Conservation (phyloP, 2,888 invertebrate genomes). For the Octonoba sinensis region DNA sequence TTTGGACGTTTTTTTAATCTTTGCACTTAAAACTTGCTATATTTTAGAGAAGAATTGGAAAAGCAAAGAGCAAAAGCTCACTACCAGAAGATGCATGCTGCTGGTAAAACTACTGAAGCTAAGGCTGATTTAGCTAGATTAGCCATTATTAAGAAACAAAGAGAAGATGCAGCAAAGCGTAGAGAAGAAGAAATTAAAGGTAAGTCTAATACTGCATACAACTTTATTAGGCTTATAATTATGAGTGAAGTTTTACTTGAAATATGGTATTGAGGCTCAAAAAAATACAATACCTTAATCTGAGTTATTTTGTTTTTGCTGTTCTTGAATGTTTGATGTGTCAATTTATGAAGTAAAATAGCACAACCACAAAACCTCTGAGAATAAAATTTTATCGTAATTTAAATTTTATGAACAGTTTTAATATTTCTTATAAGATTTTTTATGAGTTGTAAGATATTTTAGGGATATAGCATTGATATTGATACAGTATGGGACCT, state of each 20-base stretch:
- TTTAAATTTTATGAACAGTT: too few species aligned
- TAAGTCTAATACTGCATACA: background rate
- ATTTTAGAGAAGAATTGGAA: conserved; percentile 86
- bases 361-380: too few species aligned
- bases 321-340: too few species aligned
- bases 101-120: conserved; percentile 94
- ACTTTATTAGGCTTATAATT: background rate
- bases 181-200: conserved; percentile 86
- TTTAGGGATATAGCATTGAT: too few species aligned
- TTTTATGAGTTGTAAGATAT: too few species aligned
- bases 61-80: conserved; percentile 89
- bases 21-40: background rate
- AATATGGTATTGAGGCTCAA: background rate
- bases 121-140: conserved; percentile 92
- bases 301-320: background rate
- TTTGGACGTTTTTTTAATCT: too few species aligned
- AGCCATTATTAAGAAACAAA: conserved; percentile 92
- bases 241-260: background rate
- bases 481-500: too few species aligned
- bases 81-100: conserved; percentile 92
- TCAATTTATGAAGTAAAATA: too few species aligned
- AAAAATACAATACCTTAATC: background rate
- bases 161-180: conserved; percentile 94
- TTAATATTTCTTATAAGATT: too few species aligned
- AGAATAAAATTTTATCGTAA: too few species aligned